phyloP scores from a whole-genome alignment of 2,888 invertebrate species.

The Macrophya alboannulata region DNA sequence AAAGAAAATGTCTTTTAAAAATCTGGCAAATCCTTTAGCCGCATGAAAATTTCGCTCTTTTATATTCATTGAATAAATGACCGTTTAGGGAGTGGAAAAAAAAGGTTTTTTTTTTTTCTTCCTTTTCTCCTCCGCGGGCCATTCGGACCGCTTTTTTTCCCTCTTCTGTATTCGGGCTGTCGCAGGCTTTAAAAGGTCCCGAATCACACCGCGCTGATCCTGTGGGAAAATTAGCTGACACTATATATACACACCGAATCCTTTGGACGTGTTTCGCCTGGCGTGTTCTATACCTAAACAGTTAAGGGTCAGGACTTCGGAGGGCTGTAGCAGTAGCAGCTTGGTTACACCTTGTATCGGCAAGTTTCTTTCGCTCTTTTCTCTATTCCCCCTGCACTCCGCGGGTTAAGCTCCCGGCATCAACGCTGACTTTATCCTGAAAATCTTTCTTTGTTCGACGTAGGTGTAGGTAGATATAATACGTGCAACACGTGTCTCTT shows the following conservation, averaged over 20 bases:
- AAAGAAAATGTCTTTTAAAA: neutral
- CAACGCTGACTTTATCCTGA: neutral
- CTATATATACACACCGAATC: neutral
- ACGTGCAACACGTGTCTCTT: neutral
- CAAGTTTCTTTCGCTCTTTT: neutral
- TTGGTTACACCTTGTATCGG: neutral
- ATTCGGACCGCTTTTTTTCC: neutral
- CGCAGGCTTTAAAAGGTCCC: slow-evolving; percentile 12
- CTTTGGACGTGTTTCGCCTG: neutral
- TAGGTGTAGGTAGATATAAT: no score
- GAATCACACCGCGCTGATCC: slow-evolving; percentile 32
- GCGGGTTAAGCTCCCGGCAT: neutral
- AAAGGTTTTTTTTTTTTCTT: slow-evolving; percentile 31
- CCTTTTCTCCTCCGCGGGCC: neutral
- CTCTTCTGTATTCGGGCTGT: neutral
- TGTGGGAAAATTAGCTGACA: slow-evolving; percentile 45
- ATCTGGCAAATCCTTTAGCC: slow-evolving; percentile 3
- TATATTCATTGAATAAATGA: slow-evolving; percentile 41
- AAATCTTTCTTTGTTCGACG: neutral
- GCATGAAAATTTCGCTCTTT: neutral
- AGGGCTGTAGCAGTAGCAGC: neutral
- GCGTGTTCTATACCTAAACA: neutral
- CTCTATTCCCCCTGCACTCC: neutral
- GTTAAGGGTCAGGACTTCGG: neutral
- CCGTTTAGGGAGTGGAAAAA: neutral